A percentile compares a stretch with the other conserved stretches of the same genome.
Evolutionary conservation across 2,888 invertebrate species (phyloP).

Genomic region (Amphipyra berbera): DNA sequence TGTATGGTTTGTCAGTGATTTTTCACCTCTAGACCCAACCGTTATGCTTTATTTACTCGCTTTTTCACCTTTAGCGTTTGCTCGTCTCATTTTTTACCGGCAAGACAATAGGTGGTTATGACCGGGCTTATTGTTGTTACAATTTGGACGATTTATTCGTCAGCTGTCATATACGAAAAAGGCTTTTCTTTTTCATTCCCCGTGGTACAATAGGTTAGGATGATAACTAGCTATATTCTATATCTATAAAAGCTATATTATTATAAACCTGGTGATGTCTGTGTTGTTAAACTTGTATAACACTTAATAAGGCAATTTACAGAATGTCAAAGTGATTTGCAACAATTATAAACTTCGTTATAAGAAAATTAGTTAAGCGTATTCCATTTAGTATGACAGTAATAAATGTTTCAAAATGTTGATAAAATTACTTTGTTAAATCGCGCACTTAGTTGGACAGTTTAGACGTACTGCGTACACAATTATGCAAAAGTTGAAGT

Average conservation of each 20-base stretch:
- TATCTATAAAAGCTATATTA: not conserved
- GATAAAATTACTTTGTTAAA: constrained; percentile 36
- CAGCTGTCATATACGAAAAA: constrained; percentile 30
- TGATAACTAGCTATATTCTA: constrained; percentile 7
- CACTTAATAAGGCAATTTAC: constrained; percentile 11
- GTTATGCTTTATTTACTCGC: constrained; percentile 65
- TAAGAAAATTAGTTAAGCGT: constrained; percentile 28
- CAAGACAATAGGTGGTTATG: constrained; percentile 34
- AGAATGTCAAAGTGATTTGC: constrained; percentile 35
- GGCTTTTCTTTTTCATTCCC: constrained; percentile 22
- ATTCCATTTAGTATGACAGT: constrained; percentile 27
- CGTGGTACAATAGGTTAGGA: constrained; percentile 15
- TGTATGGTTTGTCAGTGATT: constrained; percentile 78
- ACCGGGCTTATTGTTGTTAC: constrained; percentile 22
- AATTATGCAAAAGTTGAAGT: constrained; percentile 62
- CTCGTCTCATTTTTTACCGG: constrained; percentile 40
- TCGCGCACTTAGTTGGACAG: constrained; percentile 38
- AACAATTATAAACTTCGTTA: constrained; percentile 38
- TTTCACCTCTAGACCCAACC: constrained; percentile 71
- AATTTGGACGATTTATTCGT: constrained; percentile 39
- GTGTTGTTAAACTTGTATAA: not conserved
- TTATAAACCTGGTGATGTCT: not conserved
- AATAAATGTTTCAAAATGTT: constrained; percentile 41
- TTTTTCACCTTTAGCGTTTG: constrained; percentile 50
- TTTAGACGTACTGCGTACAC: constrained; percentile 48